Conservation (phyloP, 2,113 vertebrate genomes). For the Tupaia tana region DNA sequence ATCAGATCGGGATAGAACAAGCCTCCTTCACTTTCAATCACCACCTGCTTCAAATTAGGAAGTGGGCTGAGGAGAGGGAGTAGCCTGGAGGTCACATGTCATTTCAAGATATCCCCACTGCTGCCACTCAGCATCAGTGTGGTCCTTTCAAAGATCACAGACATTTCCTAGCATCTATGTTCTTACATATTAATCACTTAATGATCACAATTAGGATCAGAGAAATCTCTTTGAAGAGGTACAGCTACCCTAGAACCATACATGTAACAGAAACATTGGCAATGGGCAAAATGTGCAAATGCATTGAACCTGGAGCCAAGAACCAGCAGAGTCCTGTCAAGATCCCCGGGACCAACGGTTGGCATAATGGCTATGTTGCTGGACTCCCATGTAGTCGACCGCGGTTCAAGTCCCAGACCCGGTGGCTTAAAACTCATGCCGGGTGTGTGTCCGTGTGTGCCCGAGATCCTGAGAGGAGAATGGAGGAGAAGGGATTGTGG, state of each 20-base stretch:
- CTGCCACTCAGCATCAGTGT: background rate
- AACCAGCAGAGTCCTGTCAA: background rate
- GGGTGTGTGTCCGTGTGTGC: too few relatives aligned
- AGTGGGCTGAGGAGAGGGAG: background rate
- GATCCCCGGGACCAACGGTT: too few relatives aligned
- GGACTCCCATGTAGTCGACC: too few relatives aligned
- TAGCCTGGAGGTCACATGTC: background rate
- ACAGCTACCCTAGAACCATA: rapidly evolving
- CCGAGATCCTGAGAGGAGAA: too few relatives aligned
- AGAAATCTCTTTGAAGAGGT: background rate
- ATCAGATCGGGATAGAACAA: background rate
- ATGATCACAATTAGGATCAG: background rate
- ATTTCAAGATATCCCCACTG: background rate
- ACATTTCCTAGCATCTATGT: background rate
- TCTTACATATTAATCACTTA: background rate
- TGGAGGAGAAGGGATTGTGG: too few relatives aligned
- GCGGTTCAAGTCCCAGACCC: too few relatives aligned
- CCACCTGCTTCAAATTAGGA: constrained; percentile 36
- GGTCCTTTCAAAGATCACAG: background rate
- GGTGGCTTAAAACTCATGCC: too few relatives aligned
- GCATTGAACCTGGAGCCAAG: background rate
- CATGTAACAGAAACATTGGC: background rate
- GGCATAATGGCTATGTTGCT: too few relatives aligned
- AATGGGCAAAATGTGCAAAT: background rate
- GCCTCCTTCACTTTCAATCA: constrained; percentile 25